Evolutionary conservation across 2,113 vertebrate genomes (phyloP), one percentile per base, ranked within the genome.

Genomic region (Xiphophorus couchianus): DNA sequence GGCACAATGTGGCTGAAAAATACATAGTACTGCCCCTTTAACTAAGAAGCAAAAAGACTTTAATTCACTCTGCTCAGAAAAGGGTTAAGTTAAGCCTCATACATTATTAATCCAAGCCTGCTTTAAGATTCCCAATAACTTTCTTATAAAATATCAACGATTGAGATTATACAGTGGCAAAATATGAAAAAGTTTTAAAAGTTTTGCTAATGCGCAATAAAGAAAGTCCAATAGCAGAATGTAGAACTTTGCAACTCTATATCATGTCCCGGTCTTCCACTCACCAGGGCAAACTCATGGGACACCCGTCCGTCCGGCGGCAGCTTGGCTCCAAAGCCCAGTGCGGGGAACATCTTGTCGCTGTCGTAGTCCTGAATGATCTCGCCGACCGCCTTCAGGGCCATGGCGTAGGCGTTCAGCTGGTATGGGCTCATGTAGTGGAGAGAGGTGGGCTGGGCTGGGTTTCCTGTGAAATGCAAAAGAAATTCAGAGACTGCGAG

Each of bases 311-410:
- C 97, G 71, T 99, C 97, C 2, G 98, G 98, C 30, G 97, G 98
- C 82, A 99, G 95, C 86, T 97, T 97, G 90, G 98, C 97, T 84
- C 97, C 98, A 81, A 99, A 99, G 22, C 98, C 98, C 77, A 99
- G 93, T 0, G 97, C 98, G 1, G 98, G 98, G 90, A 99, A 99
- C 97, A 99, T 98, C 94, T 99, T 99, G 77, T 99, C 98, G 62
- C 96, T 98, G 92, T 99, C 97, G 25, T 99, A 99, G 91, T 99
- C 98, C 93, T 99, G 98, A 90, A 99, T 97, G 73, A 99, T 99
- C 92, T 98, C 97, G 42, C 98, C 97, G 2, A 99, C 97, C 5
- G 98, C 97, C 84, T 96, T 98, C 80, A 99, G 93, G 0, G 98
- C 98, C 97, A 99, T 98, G 51, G 95, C 97, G 39, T 99, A 99